Conservation (phyloP, 2,113 vertebrate species). For the Salminus brasiliensis region DNA sequence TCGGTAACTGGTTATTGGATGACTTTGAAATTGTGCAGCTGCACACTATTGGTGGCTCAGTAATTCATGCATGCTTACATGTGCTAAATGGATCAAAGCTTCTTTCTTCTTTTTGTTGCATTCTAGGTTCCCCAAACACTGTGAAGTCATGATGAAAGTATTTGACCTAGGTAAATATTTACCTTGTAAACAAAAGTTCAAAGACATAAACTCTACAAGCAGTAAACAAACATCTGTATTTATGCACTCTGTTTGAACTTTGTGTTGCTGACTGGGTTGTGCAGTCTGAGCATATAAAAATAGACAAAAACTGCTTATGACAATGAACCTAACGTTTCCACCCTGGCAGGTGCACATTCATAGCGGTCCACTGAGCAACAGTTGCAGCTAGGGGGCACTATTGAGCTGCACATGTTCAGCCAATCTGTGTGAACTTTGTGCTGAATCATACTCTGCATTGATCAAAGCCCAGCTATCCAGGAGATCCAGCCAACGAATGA, state of each 20-base stretch:
- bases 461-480: not conserved
- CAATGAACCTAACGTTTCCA: not conserved
- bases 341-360: not conserved
- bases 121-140: not conserved
- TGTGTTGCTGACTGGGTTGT: too few relatives aligned
- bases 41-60: too few relatives aligned
- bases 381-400: slow-evolving; percentile 54
- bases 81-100: not conserved
- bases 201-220: not conserved
- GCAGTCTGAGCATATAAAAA: too few relatives aligned
- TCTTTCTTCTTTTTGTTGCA: not conserved
- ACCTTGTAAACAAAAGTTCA: too few relatives aligned
- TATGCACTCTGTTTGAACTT: not conserved
- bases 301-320: too few relatives aligned
- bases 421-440: not conserved
- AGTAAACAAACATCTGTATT: not conserved
- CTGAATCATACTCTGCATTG: not conserved
- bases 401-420: slow-evolving; percentile 1
- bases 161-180: slow-evolving; percentile 11
- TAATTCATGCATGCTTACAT: too few relatives aligned
- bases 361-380: not conserved
- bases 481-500: not conserved
- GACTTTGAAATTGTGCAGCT: too few relatives aligned
- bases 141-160: not conserved
- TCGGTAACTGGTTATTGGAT: too few relatives aligned